Evolutionary conservation across 2,797 vertebrate genomes (phyloP), one percentile per base, ranked within the genome.

Genomic region (Pristis pectinata): DNA sequence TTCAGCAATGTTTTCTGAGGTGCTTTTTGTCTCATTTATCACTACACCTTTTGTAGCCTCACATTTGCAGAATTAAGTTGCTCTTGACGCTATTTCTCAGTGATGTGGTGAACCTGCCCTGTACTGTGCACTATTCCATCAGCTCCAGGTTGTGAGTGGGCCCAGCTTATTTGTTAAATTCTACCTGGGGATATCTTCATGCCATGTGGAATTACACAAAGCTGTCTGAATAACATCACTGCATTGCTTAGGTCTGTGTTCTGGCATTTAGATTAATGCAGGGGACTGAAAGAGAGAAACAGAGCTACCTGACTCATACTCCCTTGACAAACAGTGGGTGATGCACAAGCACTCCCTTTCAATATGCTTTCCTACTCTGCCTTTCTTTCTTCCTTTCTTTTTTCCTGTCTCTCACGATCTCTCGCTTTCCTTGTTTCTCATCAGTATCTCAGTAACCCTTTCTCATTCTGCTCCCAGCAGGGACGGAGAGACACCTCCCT

Each of bases 181-280:
- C 95, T 96, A 96, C 97, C 97, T 96, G 97, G 95, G 97, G 97
- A 97, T 95, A 95, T 95, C 96, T 95, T 96, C 61, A 22, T 97
- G 97, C 96, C 96, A 95, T 95, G 85, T 95, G 95, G 96, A 96
- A 97, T 97, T 97, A 97, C 95, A 95, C 95, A 95, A 95, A 95
- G 96, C 96, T 96, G 96, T 95, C 95, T 96, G 97, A 95, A 59
- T 95, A 94, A 96, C 93, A 37, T 96, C 89, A 80, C 85, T 94
- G 70, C 95, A 96, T 96, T 74, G 37, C 61, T 95, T 95, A 59
- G 95, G 95, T 95, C 96, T 96, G 95, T 0, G 0, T 96, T 96
- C 95, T 96, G 96, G 96, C 96, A 96, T 96, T 95, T 96, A 96
- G 96, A 96, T 96, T 96, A 95, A 96, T 96, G 96, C 95, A 96